Base-by-base conservation (phyloP, 2,888 invertebrate genomes). In the Nemurella pictetii region DNA sequence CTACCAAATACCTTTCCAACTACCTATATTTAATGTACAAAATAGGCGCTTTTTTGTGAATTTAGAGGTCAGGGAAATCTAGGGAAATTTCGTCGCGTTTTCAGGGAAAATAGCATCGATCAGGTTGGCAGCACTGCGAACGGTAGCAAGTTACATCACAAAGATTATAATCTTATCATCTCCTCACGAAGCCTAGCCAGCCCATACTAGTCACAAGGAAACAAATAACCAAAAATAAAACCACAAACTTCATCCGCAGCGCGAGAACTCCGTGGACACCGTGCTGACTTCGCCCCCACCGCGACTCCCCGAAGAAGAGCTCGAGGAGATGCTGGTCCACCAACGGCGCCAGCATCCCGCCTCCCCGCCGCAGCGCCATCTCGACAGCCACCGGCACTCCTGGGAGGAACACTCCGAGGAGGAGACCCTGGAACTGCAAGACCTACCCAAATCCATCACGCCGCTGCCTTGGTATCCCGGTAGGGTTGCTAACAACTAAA, bases 371-470 rank as follows among this genome's bases (percentile, higher is more conserved):
- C 72, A 15, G 7, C 72, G n/a, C 30, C 9, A 35, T 15, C 36
- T n/a, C 15, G 28, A 29, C 26, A 28, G 28, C 15, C 83, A 55
- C 26, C 91, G 92, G 72, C 92, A 92, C 87, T 94, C 95, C 4
- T 95, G 95, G 95, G 95, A 95, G 87, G 94, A 95, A 86, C 93
- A 94, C 86, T 94, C 94, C 85, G 94, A 94, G 87, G 94, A 94
- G 87, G 95, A 95, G 87, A 93, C 93, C 26, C 91, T 94, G 88
- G 94, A 95, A 88, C 91, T 95, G 88, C 93, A 94, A 87, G 94
- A 95, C 87, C 90, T 95, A 28, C 93, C 94, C 1, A 88, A 88
- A 30, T 90, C 91, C 9, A 90, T 91, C 83, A 89, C 89, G 5
- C 91, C 91, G 0, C 90, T 90, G 84, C 89, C 89, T 12, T 91